Evolutionary conservation across 2,888 invertebrate genomes (phyloP).

Genomic region (Hirtodrosophila trivittata): DNA sequence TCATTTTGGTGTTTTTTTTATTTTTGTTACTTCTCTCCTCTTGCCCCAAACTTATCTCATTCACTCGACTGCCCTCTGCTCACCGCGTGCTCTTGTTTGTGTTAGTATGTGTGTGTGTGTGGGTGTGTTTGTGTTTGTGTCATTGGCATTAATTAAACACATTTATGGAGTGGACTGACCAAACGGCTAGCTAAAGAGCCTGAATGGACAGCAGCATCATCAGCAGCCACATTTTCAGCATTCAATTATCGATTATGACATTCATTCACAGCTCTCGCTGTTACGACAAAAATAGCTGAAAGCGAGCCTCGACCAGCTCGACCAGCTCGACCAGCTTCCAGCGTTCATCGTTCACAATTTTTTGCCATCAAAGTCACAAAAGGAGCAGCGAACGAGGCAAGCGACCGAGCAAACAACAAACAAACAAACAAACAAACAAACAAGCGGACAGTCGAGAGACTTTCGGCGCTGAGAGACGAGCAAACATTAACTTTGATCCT

Average conservation of each 20-base stretch:
- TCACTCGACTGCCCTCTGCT: conserved; percentile 21
- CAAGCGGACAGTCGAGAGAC: conserved; percentile 1
- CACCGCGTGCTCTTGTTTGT: conserved; percentile 5
- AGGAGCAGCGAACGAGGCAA: conserved; percentile 54
- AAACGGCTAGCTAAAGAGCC: conserved; percentile 13
- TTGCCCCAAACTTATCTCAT: not conserved
- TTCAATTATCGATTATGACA: conserved; percentile 78
- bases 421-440: conserved; percentile 31
- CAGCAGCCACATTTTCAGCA: conserved; percentile 60
- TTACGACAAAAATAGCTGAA: conserved; percentile 62
- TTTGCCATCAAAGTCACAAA: conserved; percentile 58
- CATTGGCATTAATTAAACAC: conserved; percentile 77
- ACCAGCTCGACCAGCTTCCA: conserved; percentile 10
- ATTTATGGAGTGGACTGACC: conserved; percentile 54
- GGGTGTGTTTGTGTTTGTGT: conserved; percentile 49
- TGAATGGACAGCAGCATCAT: conserved; percentile 16
- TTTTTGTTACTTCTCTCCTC: conserved; percentile 5
- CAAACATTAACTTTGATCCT: conserved; percentile 43
- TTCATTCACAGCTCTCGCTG: conserved; percentile 70
- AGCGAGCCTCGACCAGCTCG: conserved; percentile 21
- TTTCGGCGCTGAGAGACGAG: not conserved
- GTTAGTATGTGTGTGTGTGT: conserved; percentile 12
- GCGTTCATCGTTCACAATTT: conserved; percentile 22
- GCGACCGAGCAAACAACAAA: conserved; percentile 53
- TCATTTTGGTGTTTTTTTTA: conserved; percentile 51